Evolutionary conservation across 1,140 invertebrate genomes (phyloP).

Genomic region (Phenacoccus solenopsis): DNA sequence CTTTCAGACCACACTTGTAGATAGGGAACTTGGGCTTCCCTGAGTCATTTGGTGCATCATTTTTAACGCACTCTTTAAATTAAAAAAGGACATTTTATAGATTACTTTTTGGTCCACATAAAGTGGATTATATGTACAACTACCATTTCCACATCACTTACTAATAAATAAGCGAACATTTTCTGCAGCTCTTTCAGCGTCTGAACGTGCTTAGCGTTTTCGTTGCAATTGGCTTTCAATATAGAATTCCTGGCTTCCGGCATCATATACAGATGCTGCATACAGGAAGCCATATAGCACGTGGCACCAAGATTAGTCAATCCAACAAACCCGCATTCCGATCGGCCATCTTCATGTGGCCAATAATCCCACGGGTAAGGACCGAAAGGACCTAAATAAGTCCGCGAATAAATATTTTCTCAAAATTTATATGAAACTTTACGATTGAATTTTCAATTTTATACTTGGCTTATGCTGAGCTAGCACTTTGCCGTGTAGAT

Average conservation of each 20-base stretch:
- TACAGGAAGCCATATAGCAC: conserved; percentile 93
- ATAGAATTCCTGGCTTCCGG: conserved; percentile 75
- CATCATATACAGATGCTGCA: conserved; percentile 96
- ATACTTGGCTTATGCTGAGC: conserved; percentile 70
- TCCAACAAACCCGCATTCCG: conserved; percentile 88
- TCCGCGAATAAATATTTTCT: background rate
- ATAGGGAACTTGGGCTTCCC: too few species aligned
- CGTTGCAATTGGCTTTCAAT: conserved; percentile 39
- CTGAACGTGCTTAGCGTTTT: conserved; percentile 54
- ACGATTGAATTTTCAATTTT: conserved; percentile 16
- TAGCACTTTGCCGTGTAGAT: conserved; percentile 67
- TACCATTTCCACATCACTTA: too few species aligned
- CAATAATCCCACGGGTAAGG: conserved; percentile 94
- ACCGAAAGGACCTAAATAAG: conserved; percentile 50
- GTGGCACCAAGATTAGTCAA: conserved; percentile 89
- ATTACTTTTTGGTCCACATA: too few species aligned
- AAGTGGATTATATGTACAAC: background rate
- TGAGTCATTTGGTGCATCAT: too few species aligned
- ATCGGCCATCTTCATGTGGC: conserved; percentile 86
- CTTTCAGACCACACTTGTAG: too few species aligned
- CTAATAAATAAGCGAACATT: conserved; percentile 88
- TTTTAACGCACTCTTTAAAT: too few species aligned
- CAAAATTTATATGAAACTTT: too few species aligned
- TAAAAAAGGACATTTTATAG: too few species aligned
- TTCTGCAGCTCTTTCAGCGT: conserved; percentile 77